These are phyloP conservation scores for Aspiorhynchus laticeps DNA, from an alignment of 2,113 vertebrate species.

Conservation along the genomic window DNA sequence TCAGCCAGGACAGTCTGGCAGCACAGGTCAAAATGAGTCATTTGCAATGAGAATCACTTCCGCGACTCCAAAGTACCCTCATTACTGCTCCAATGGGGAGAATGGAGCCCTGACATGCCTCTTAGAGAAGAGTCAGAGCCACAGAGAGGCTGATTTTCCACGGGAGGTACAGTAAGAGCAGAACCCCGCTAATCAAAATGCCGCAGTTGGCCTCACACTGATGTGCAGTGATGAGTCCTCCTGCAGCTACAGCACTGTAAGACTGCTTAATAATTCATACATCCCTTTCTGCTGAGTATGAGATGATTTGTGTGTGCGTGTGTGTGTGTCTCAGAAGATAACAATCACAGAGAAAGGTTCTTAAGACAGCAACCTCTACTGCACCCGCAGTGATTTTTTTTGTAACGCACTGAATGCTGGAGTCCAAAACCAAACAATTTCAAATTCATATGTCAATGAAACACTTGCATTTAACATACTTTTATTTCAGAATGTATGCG, in stretches of 20 bases:
- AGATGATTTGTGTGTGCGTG: constrained; percentile 30
- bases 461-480: not conserved
- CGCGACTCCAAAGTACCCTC: constrained; percentile 33
- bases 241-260: constrained; percentile 39
- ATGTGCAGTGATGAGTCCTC: constrained; percentile 52
- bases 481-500: not conserved
- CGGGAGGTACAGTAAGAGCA: constrained; percentile 21
- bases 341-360: constrained; percentile 25
- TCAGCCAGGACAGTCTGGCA: constrained; percentile 15
- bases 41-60: constrained; percentile 32
- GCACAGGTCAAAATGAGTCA: constrained; percentile 5
- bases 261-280: constrained; percentile 60
- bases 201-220: constrained; percentile 20
- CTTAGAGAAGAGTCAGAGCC: not conserved
- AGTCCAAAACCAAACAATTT: not conserved
- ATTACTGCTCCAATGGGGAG: constrained; percentile 23
- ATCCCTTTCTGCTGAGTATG: constrained; percentile 31
- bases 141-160: not conserved
- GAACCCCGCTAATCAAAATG: constrained; percentile 38
- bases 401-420: not conserved
- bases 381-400: constrained; percentile 23
- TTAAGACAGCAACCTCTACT: constrained; percentile 2
- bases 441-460: not conserved
- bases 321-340: constrained; percentile 24
- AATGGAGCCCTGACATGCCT: constrained; percentile 21